Percentiles rank a stretch among this genome's conserved stretches.
Evolutionary conservation across 1,140 invertebrate species (phyloP).

Genomic region (Lordiphosa clarofinis): DNA sequence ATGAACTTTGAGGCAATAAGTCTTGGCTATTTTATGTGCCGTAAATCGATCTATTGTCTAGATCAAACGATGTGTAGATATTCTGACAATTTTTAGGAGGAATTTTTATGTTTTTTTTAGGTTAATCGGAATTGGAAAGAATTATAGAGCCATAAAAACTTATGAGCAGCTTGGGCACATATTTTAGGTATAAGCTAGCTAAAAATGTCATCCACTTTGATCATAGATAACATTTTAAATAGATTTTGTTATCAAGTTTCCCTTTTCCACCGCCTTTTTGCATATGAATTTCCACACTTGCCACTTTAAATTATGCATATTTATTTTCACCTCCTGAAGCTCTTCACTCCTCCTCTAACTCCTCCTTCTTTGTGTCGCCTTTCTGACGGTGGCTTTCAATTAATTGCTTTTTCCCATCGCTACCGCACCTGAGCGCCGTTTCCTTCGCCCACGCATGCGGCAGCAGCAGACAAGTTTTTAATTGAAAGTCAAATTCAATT

Average conservation of each 20-base stretch:
- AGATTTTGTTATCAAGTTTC: not conserved
- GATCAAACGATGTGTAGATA: slow-evolving; percentile 19
- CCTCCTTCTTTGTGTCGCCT: slow-evolving; percentile 23
- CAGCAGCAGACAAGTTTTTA: slow-evolving; percentile 54
- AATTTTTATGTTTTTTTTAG: not conserved
- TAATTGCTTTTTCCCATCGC: slow-evolving; percentile 61
- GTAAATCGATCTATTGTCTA: slow-evolving; percentile 16
- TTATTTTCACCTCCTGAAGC: slow-evolving; percentile 58
- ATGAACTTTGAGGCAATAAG: slow-evolving; percentile 49
- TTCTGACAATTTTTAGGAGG: slow-evolving; percentile 6
- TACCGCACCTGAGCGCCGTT: slow-evolving; percentile 32
- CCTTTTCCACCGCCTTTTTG: not conserved
- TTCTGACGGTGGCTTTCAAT: slow-evolving; percentile 26
- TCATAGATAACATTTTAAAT: not conserved
- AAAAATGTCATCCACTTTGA: not conserved
- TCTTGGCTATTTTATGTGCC: slow-evolving; percentile 25
- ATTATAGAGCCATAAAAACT: too few species aligned
- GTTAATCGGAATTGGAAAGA: too few species aligned
- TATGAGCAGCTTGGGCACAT: too few species aligned
- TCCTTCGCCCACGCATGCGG: slow-evolving; percentile 25
- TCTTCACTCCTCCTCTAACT: slow-evolving; percentile 1
- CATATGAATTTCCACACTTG: slow-evolving; percentile 35
- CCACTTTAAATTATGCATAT: slow-evolving; percentile 59
- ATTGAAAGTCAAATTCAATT: slow-evolving; percentile 76
- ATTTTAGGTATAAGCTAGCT: too few species aligned